These are phyloP conservation scores for Bruchidius siliquastri DNA, from an alignment of 2,888 invertebrate species.

Conservation along the genomic window DNA sequence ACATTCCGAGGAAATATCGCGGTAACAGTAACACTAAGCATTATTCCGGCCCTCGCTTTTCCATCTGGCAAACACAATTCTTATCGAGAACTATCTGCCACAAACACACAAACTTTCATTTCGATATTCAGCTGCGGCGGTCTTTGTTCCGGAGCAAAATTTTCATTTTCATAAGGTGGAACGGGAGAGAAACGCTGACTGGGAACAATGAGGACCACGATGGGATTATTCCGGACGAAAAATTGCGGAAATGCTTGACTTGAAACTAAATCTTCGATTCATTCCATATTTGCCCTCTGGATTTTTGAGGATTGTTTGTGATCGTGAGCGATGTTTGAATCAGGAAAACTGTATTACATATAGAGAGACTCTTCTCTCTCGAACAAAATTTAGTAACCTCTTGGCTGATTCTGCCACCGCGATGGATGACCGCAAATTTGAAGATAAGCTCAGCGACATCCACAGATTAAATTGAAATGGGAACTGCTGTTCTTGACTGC, in stretches of 20 bases:
- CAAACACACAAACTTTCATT: neutral
- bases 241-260: neutral
- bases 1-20: neutral
- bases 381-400: too few species aligned
- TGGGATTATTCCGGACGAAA: too few species aligned
- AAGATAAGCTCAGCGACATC: too few species aligned
- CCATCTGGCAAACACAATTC: neutral
- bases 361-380: too few species aligned
- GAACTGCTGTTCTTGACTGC: too few species aligned
- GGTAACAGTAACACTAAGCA: neutral
- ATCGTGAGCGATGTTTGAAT: neutral
- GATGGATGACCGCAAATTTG: too few species aligned
- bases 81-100: neutral
- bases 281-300: neutral
- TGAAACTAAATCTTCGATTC: neutral
- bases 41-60: neutral
- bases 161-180: neutral
- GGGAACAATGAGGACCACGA: too few species aligned
- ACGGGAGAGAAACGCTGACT: neutral
- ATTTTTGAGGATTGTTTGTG: neutral
- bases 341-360: neutral
- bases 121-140: neutral
- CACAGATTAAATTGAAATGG: too few species aligned
- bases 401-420: too few species aligned
- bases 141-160: neutral